Base-by-base conservation (phyloP, 2,888 invertebrate genomes). In the Troglohyphantes excavatus region DNA sequence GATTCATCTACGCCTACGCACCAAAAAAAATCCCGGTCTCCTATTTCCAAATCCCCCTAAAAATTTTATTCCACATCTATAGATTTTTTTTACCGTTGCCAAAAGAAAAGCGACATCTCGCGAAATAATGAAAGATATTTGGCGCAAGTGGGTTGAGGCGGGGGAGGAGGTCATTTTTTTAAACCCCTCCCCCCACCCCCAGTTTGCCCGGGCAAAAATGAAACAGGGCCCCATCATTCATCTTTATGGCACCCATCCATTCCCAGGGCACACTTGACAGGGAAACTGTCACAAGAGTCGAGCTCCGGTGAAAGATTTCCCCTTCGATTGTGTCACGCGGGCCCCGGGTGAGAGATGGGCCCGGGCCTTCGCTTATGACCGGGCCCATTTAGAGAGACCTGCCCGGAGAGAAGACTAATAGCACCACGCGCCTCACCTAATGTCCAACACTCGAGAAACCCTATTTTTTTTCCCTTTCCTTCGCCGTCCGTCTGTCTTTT, bases 41-140 rank as follows among this genome's bases (percentile, higher is more conserved):
- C 46, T 26, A 23, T 27, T 39, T 39, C 67, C 67, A 33, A 19
- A 11, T 17, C 23, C 67, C 65, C 70, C 53, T 39, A 39, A 43
- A 75, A 68, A 61, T 82, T 82, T 82, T 53, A 9, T 39, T 43
- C 26, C 17, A 59, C 68, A 29, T 59, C 59, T 75, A 27, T 75
- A 29, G 26, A 59, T 33, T 39, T 61, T 76, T 72, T 70, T 67
- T 63, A 17, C n/a, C 19, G 21, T 33, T 26, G 53, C 65, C 65
- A 19, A 63, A 79, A 78, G 78, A 87, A 87, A 81, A 75, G 87
- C 81, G 87, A 88, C 87, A 88, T 88, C 88, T 67, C 63, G 82
- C 82, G 82, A 89, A 89, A 89, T 89, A 89, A 89, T 89, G 88
- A 89, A 89, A 82, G 88, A 89, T 89, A 89, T 89, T 89, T 82